Conservation (phyloP, 2,888 invertebrate genomes). For the Strigamia crassipes region DNA sequence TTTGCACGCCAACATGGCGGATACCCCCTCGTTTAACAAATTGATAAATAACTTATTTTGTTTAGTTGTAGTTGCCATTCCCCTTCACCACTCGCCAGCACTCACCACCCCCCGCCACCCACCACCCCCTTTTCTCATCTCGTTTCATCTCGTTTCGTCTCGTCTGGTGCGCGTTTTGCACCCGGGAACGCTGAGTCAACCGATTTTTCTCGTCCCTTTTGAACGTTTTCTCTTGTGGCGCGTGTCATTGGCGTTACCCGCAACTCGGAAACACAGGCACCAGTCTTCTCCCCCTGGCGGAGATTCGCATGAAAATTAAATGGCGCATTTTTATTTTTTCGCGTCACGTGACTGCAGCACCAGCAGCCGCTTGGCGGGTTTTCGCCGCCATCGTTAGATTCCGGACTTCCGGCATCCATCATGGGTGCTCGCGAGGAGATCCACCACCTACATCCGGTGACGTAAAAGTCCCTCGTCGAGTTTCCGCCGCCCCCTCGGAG, state of each 20-base stretch:
- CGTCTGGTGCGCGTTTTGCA: too few relatives aligned
- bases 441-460: conserved; percentile 49
- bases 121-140: too few relatives aligned
- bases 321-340: conserved; percentile 3
- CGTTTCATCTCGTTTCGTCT: too few relatives aligned
- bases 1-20: conserved; percentile 40
- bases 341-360: conserved; percentile 25
- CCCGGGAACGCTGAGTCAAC: background rate
- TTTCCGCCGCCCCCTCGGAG: conserved; percentile 13
- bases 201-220: background rate
- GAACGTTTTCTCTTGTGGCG: conserved; percentile 26
- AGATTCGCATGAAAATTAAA: conserved; percentile 47
- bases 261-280: conserved; percentile 13
- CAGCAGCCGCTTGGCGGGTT: background rate
- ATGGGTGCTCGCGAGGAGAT: conserved; percentile 46
- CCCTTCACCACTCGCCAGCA: background rate
- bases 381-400: conserved; percentile 47
- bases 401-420: conserved; percentile 51
- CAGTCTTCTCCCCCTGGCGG: conserved; percentile 34
- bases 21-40: conserved; percentile 40
- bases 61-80: background rate
- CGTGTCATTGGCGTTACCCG: conserved; percentile 45
- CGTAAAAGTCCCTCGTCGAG: conserved; percentile 15
- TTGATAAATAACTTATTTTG: conserved; percentile 42
- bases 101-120: background rate